Conservation (phyloP, 2,888 invertebrate species). For the Desoria tigrina region DNA sequence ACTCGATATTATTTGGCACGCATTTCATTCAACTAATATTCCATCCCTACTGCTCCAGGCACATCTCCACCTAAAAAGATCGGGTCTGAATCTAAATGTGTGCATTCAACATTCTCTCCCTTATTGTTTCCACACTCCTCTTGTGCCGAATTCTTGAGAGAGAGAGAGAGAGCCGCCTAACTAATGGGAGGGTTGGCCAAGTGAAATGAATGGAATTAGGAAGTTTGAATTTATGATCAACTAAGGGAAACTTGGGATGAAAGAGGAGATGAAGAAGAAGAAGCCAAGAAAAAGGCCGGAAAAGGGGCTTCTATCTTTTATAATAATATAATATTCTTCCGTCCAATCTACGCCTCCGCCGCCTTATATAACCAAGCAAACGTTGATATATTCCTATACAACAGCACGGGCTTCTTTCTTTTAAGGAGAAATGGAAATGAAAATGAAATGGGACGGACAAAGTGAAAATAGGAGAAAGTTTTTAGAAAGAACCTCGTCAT, state of each 20-base stretch:
- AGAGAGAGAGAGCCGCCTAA: too few relatives aligned
- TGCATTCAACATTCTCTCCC: neutral
- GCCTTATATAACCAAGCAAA: neutral
- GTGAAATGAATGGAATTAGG: constrained; percentile 49
- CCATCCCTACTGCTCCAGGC: too few relatives aligned
- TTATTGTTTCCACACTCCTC: constrained; percentile 14
- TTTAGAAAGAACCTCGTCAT: neutral
- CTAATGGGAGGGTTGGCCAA: constrained; percentile 20
- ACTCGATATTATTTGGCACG: too few relatives aligned
- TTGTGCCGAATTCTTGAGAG: neutral
- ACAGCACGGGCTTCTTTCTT: constrained; percentile 1
- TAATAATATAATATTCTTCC: neutral
- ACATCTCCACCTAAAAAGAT: too few relatives aligned
- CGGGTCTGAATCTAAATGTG: too few relatives aligned
- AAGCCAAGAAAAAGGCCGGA: constrained; percentile 20
- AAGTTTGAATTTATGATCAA: constrained; percentile 48
- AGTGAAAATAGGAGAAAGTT: constrained; percentile 18
- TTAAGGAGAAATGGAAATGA: constrained; percentile 20
- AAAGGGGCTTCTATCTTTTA: constrained; percentile 7
- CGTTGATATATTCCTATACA: neutral
- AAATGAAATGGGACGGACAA: constrained; percentile 23
- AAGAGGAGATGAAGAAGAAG: constrained; percentile 18
- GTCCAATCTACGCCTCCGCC: neutral
- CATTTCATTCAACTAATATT: too few relatives aligned
- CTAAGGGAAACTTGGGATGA: constrained; percentile 27